Evolutionary conservation across 2,888 invertebrate species (phyloP), one percentile per base, ranked within the genome.

Genomic region (Orthonevra nobilis): DNA sequence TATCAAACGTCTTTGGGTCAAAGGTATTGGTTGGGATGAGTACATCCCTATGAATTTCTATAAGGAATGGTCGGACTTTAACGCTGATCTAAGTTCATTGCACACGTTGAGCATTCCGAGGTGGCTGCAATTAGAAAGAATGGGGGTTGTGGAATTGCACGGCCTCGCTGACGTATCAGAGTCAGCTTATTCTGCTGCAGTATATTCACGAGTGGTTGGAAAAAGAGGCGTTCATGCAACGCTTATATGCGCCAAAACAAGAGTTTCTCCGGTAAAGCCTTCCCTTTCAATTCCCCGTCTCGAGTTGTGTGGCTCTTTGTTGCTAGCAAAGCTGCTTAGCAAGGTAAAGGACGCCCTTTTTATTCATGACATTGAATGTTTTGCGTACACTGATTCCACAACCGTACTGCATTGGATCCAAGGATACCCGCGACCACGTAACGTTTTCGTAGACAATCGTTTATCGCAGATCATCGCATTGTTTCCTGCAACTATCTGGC

Each of bases 81-180:
- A 19, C 20, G 12, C 44, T 1, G 44, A 58, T 2, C 12, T 58
- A 9, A 3, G 30, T 1, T 12, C 26, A 0, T 32, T 58, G 3
- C 5, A 19, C 6, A 3, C 30, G 1, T 3, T 58, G 1, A 28
- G 42, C 5, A 56, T 68, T 2, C 6, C 46, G 6, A 23, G 56
- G 6, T 56, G 68, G 56, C 38, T 81, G 83, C 83, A 28, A 85
- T 84, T 15, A 83, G 3, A 36, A 9, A 34, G 15, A 40, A 7
- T 23, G 3, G 48, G 48, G n/a, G 9, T 17, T 5, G 10, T 42
- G 30, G 38, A 63, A 15, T 17, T 63, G 15, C 63, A 72, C 9
- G 54, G 48, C 10, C 50, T 38, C 19, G 15, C 38, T 10, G 58
- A 69, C 12, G 40, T 63, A 14, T 40, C 48, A 6, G 46, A 72